Evolutionary conservation across 2,888 invertebrate species (phyloP), one percentile per base, ranked within the genome.

Genomic region (Xanthia togata): DNA sequence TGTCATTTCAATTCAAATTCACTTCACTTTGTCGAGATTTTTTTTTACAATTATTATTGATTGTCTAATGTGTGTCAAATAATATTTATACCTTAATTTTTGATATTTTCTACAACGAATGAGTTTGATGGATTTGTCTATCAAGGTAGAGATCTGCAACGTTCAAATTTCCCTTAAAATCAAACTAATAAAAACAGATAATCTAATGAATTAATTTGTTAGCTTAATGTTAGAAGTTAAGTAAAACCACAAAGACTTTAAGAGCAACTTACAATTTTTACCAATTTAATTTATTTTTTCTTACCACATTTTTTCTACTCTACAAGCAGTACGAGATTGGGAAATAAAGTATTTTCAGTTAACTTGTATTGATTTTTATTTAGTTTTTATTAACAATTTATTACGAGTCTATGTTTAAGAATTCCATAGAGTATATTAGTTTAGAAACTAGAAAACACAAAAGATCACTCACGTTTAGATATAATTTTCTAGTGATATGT

Each of bases 241-340:
- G 47, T 62, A 35, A 79, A 53, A 57, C 17, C 31, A 73, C 31
- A 41, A 47, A 44, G 6, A 60, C 4, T 44, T 23, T 59, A 9
- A 72, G 47, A 73, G 47, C 12, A 60, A 71, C 50, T 64, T 62
- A 55, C 55, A 47, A 73, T 71, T 70, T 63, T 14, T 60, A 71
- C n/a, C n/a, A n/a, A n/a, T 31, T 31, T 31, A 31, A 31, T 79
- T 38, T 64, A 64, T 65, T 77, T 73, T 6, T 69, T 64, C 44
- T 79, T 68, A 65, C 26, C 23, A 76, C 69, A 78, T 50, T 4
- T 47, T 47, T 57, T 60, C 79, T 87, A 89, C 74, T 78, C 79
- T 82, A 84, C 74, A 90, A 90, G 83, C 87, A 80, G 47, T 82
- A 86, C 60, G 44, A 76, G 9, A 70, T 59, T 31, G 11, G 4